Evolutionary conservation across 2,888 invertebrate species (phyloP), one percentile per base, ranked within the genome.

Genomic region (Actias luna): DNA sequence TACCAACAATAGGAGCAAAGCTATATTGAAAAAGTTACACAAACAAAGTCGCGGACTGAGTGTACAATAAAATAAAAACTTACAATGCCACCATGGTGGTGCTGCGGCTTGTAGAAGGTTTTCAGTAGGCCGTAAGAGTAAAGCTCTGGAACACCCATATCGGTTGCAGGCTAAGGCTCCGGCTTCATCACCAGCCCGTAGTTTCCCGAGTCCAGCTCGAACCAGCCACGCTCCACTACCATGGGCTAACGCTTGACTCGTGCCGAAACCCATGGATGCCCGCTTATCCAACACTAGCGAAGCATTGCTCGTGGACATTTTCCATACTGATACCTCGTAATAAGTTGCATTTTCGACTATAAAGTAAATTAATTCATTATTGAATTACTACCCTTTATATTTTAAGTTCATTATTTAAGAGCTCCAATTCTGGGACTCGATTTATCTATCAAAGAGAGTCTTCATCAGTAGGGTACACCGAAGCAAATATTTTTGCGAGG

Each of bases 271-370:
- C 88, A 92, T 87, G 18, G 87, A 82, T 0, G 85, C 85, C 25
- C 88, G 81, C 0, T 86, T 80, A 55, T 89, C 88, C 0, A 91
- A 78, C 1, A 89, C 73, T 35, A 92, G 69, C 0, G 92, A 90
- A 0, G 89, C 79, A 69, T 92, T 92, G 5, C 85, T 85, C 0
- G 84, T 84, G 0, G 92, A 90, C 80, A 91, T 83, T 33, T 90
- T 79, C 91, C 92, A 92, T 0, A 92, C 86, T 1, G 90, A 87
- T 0, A 91, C 85, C 70, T 92, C 92, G 75, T 92, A 92, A 76
- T 92, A 87, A 0, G 92, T 90, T 27, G 92, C 92, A 67, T 92
- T 92, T 70, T 92, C 92, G 59, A 92, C 92, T 92, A 80, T 2
- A 72, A 36, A 29, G 39, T 39, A 29, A 59, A 5, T n/a, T 16